phyloP scores from a whole-genome alignment of 2,888 invertebrate genomes.

The Phanerotoma sp. region DNA sequence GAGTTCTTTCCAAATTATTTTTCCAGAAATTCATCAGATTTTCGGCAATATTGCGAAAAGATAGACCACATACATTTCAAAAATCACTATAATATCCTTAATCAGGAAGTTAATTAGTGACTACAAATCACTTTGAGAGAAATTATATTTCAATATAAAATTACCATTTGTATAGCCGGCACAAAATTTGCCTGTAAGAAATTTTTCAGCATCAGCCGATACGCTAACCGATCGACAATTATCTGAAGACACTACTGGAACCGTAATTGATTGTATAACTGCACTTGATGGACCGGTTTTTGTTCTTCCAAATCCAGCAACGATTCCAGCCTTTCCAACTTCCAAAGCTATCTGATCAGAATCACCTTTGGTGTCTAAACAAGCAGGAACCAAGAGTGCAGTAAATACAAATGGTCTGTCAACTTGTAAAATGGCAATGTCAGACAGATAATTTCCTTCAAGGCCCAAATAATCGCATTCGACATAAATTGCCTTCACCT shows the following conservation, averaged over 20 bases:
- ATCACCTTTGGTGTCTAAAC: slow-evolving; percentile 49
- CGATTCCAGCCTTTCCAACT: slow-evolving; percentile 44
- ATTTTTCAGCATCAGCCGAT: slow-evolving; percentile 35
- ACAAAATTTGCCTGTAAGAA: slow-evolving; percentile 55
- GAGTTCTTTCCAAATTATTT: too few species aligned
- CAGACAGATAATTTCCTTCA: slow-evolving; percentile 45
- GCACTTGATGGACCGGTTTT: slow-evolving; percentile 40
- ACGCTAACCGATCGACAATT: slow-evolving; percentile 40
- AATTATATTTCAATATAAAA: slow-evolving; percentile 6
- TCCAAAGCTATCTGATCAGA: slow-evolving; percentile 39
- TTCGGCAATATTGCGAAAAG: too few species aligned
- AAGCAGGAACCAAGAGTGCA: slow-evolving; percentile 42
- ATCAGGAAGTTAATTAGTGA: too few species aligned
- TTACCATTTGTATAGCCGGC: slow-evolving; percentile 55
- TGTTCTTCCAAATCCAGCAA: slow-evolving; percentile 54
- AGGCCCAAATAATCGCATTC: slow-evolving; percentile 45
- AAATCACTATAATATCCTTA: too few species aligned
- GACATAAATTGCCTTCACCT: slow-evolving; percentile 48
- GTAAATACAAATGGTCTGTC: slow-evolving; percentile 42
- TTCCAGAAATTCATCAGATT: too few species aligned
- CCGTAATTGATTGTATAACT: slow-evolving; percentile 43
- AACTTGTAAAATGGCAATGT: slow-evolving; percentile 49
- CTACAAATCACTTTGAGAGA: too few species aligned
- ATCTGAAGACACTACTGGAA: slow-evolving; percentile 46
- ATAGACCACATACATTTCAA: too few species aligned